Percentiles rank a stretch among this genome's conserved stretches.
Evolutionary conservation across 2,797 vertebrate genomes (phyloP).

Genomic region (Pseudochirops cupreus): DNA sequence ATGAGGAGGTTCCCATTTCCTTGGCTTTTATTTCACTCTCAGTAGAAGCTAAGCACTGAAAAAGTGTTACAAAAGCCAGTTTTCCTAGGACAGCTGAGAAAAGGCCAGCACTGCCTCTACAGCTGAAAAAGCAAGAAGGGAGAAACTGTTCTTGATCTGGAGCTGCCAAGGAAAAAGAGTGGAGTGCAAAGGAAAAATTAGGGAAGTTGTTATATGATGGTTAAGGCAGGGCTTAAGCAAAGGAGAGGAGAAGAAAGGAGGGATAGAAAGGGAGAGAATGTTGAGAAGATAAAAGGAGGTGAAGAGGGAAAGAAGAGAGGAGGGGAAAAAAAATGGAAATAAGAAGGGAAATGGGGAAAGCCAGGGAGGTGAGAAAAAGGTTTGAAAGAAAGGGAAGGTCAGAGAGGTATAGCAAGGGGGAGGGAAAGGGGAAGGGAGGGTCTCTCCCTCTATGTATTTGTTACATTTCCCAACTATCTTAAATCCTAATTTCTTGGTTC

Average conservation of each 20-base stretch:
- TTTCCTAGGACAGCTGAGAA: constrained; percentile 35
- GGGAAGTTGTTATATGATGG: not conserved
- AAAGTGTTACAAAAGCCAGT: constrained; percentile 21
- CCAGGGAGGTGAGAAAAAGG: not conserved
- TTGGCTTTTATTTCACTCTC: constrained; percentile 48
- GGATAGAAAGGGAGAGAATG: not conserved
- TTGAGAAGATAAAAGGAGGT: not conserved
- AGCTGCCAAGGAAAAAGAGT: not conserved
- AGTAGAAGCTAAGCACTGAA: not conserved
- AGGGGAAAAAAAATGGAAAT: not conserved
- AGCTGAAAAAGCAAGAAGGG: not conserved
- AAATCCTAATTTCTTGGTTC: not conserved
- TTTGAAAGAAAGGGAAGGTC: not conserved
- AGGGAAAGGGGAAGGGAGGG: not conserved
- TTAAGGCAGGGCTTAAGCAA: not conserved
- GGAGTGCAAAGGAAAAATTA: not conserved
- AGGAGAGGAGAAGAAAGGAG: not conserved
- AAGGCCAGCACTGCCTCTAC: constrained; percentile 13
- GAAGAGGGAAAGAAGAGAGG: not conserved
- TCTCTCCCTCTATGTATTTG: not conserved
- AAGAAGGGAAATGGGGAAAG: not conserved
- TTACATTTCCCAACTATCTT: not conserved
- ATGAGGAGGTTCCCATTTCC: not conserved
- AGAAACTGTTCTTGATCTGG: not conserved
- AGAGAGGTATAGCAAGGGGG: not conserved